phyloP scores from a whole-genome alignment of 2,888 invertebrate genomes.

The Ophion obscuratus region DNA sequence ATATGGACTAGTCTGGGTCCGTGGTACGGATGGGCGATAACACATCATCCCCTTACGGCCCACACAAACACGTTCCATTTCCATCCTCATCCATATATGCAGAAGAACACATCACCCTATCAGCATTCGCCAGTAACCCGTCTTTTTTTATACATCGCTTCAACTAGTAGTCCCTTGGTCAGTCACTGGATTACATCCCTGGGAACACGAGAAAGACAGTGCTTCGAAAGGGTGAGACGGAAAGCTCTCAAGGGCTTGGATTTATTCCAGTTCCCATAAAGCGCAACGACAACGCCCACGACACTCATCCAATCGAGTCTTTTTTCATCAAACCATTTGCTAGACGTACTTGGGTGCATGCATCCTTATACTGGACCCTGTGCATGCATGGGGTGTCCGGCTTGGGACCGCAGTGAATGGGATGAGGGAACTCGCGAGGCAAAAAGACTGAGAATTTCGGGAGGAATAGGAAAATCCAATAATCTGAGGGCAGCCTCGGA shows the following conservation, averaged over 20 bases:
- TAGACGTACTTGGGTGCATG: neutral
- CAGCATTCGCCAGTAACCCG: slow-evolving; percentile 49
- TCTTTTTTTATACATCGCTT: neutral
- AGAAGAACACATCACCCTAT: slow-evolving; percentile 60
- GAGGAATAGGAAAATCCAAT: neutral
- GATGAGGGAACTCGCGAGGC: neutral
- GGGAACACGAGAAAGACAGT: slow-evolving; percentile 16
- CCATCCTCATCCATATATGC: slow-evolving; percentile 63
- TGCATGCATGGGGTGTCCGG: neutral
- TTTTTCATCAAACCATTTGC: slow-evolving; percentile 31
- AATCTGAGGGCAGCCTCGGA: neutral
- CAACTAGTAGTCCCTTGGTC: slow-evolving; percentile 33
- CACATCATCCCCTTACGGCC: slow-evolving; percentile 15
- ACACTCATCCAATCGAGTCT: slow-evolving; percentile 14
- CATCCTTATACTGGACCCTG: neutral
- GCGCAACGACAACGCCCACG: slow-evolving; percentile 15
- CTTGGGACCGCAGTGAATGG: neutral
- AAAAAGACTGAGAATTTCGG: neutral
- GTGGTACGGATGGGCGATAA: neutral
- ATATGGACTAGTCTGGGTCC: slow-evolving; percentile 25
- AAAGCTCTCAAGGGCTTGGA: slow-evolving; percentile 22
- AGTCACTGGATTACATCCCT: slow-evolving; percentile 6
- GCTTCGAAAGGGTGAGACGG: neutral
- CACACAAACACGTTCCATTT: slow-evolving; percentile 44
- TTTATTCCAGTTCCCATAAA: slow-evolving; percentile 54